Conservation (phyloP, 2,797 vertebrate genomes). For the Pangasius djambal region DNA sequence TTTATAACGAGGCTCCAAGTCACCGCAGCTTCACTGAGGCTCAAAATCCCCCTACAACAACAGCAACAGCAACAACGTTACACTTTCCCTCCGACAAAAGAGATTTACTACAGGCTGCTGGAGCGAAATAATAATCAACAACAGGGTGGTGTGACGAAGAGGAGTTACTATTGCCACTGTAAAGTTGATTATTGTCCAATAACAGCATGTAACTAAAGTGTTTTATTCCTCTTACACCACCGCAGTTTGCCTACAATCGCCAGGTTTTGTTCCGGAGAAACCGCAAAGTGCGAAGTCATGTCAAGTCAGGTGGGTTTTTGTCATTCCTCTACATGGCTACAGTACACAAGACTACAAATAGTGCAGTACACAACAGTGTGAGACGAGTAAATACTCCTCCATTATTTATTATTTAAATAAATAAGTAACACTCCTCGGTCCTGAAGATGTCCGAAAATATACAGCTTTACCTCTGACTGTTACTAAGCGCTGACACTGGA, state of each 20-base stretch:
- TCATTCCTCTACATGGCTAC: too few species aligned
- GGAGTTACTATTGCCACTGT: too few species aligned
- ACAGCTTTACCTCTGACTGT: not conserved
- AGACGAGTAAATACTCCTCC: too few species aligned
- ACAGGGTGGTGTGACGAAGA: not conserved
- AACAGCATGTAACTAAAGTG: not conserved
- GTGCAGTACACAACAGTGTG: too few species aligned
- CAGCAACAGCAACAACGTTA: not conserved
- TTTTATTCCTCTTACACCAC: not conserved
- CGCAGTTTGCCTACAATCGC: not conserved
- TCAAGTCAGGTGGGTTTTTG: too few species aligned
- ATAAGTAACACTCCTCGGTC: not conserved
- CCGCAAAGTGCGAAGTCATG: too few species aligned
- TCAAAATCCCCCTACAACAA: not conserved
- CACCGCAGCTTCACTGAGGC: not conserved
- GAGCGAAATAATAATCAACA: not conserved
- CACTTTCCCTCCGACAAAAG: not conserved
- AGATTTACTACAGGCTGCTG: not conserved
- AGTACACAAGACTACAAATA: too few species aligned
- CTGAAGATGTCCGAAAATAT: not conserved
- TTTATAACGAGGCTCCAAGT: conserved; percentile 9
- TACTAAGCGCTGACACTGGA: not conserved
- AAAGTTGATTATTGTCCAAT: not conserved
- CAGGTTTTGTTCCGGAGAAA: not conserved
- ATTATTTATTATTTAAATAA: too few species aligned